Evolutionary conservation across 2,797 vertebrate species (phyloP), one percentile per base, ranked within the genome.

Genomic region (Tokudaia tokunoshimensis): DNA sequence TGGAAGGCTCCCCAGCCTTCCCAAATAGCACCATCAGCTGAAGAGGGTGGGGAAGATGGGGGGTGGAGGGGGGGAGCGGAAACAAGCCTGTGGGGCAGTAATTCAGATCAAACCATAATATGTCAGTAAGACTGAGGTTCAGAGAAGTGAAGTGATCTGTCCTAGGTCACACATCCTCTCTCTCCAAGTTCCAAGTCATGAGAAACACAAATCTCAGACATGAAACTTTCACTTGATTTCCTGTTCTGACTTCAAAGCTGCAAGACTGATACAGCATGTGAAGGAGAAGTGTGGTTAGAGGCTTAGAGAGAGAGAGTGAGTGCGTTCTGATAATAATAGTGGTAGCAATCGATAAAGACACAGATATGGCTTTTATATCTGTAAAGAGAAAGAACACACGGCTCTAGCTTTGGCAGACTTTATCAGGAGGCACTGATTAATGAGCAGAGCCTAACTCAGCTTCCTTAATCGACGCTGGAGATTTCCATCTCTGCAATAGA

Each of bases 341-440:
- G 50, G 78, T 17, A 67, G 75, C 59, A 92, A 92, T 93, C 24
- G 22, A 95, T 97, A 89, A 94, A 96, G 70, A 89, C 81, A 82
- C 81, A 44, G 95, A 94, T 81, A 55, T 44, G 37, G 52, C 59
- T 59, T 83, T 94, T 92, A 57, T 82, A 88, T 85, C 84, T 94
- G 78, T 81, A 93, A 44, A 65, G 90, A 81, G 47, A 81, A 94
- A 85, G 63, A 85, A 86, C 34, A 74, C 31, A 34, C 19, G 11
- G 5, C 37, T 26, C 78, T 44, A 50, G 82, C 89, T 86, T 90
- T 10, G 0, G 22, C 70, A 24, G 85, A 81, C 91, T 96, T 94
- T 94, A 97, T 97, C 92, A 92, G 79, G 91, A 93, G 82, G 20
- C 57, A 74, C 78, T 96, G 92, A 96, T 93, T 59, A 96, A 97